Percentiles rank a stretch among this genome's conserved stretches.
Evolutionary conservation across 2,888 invertebrate genomes (phyloP).

Genomic region (Aporophyla nigra): DNA sequence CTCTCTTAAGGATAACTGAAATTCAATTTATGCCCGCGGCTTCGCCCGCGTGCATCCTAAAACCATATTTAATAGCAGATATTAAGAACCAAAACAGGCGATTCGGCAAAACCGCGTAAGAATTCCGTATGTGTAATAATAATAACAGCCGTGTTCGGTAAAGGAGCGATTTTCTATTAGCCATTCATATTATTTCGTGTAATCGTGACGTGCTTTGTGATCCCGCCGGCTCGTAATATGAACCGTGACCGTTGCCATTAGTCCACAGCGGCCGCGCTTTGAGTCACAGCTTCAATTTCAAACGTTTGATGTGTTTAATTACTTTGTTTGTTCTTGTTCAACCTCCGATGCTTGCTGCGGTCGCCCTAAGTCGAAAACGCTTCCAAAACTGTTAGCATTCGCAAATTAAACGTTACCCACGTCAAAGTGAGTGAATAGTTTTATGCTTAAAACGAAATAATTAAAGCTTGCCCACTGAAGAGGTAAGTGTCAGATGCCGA

Average conservation of each 20-base stretch:
- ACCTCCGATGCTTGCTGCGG: conserved; percentile 86
- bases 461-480: conserved; percentile 75
- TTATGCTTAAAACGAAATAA: conserved; percentile 86
- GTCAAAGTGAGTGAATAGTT: conserved; percentile 89
- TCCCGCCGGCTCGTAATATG: conserved; percentile 46
- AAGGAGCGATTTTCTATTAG: conserved; percentile 44
- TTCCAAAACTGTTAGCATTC: conserved; percentile 87
- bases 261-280: conserved; percentile 75
- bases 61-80: background rate
- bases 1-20: background rate
- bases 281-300: conserved; percentile 87
- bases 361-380: conserved; percentile 86
- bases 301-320: conserved; percentile 91
- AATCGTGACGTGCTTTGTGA: conserved; percentile 56
- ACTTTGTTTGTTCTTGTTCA: conserved; percentile 90
- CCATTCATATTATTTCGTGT: conserved; percentile 50
- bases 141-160: background rate
- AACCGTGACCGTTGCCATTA: conserved; percentile 63
- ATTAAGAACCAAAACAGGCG: background rate
- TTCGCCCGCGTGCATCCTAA: too few species aligned
- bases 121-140: conserved; percentile 6
- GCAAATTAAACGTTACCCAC: conserved; percentile 89
- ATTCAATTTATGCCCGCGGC: background rate
- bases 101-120: background rate
- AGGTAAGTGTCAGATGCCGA: conserved; percentile 70